Evolutionary conservation across 2,113 vertebrate species (phyloP).

Genomic region (Grantiella picta): DNA sequence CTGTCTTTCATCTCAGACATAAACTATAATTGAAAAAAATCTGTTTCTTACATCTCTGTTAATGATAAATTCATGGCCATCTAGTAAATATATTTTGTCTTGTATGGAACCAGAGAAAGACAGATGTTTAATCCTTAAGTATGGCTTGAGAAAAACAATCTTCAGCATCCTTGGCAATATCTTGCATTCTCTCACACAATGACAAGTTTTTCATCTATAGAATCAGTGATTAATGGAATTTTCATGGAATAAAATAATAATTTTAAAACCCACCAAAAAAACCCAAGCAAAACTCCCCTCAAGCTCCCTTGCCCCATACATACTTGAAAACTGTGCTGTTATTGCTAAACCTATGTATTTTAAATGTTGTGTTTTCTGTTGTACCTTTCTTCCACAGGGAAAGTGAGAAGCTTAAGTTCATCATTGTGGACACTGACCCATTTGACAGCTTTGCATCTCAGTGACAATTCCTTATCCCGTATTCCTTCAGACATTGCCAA

Average conservation of each 20-base stretch:
- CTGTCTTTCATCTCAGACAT: not conserved
- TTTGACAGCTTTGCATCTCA: constrained; percentile 96
- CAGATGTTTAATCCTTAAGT: not conserved
- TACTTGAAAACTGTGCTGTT: not conserved
- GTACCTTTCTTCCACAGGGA: constrained; percentile 74
- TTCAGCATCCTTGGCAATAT: not conserved
- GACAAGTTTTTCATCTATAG: not conserved
- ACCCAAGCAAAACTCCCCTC: not conserved
- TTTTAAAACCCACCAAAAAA: not conserved
- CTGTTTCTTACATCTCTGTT: not conserved
- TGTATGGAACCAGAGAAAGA: not conserved
- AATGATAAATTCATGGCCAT: not conserved
- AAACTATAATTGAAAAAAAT: not conserved
- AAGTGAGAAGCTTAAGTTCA: constrained; percentile 93
- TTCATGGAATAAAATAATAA: not conserved
- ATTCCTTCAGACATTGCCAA: constrained; percentile 99
- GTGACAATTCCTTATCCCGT: constrained; percentile 96
- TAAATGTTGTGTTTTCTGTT: not conserved
- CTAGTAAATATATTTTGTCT: not conserved
- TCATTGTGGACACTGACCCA: constrained; percentile 96
- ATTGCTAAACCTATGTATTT: not conserved
- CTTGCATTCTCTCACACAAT: not conserved
- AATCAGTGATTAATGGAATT: not conserved
- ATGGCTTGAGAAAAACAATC: not conserved
- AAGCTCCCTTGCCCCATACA: fast-evolving